Evolutionary conservation across 2,113 vertebrate genomes (phyloP).

Genomic region (Tachuris rubrigastra): DNA sequence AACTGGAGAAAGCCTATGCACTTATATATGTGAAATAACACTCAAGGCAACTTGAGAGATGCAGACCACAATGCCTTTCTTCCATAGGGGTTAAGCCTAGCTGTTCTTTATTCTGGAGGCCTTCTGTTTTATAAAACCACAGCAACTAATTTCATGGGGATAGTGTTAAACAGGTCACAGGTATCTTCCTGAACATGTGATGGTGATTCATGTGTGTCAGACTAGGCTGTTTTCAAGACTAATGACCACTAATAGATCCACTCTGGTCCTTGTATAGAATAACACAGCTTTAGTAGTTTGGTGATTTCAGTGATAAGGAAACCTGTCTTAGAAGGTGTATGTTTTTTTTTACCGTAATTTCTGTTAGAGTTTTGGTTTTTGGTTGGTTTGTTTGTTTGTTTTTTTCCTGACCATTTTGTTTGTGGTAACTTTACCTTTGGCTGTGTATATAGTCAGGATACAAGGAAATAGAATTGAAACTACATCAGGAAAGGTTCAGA

Average conservation of each 20-base stretch:
- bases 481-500: not conserved
- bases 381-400: not conserved
- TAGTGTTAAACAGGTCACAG: not conserved
- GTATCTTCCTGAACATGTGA: not conserved
- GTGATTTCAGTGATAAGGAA: not conserved
- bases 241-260: not conserved
- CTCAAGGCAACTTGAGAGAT: not conserved
- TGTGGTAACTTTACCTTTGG: not conserved
- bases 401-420: not conserved
- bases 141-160: not conserved
- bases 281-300: not conserved
- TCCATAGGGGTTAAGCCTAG: not conserved
- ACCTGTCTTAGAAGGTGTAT: not conserved
- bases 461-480: not conserved
- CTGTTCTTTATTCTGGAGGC: constrained; percentile 1
- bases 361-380: not conserved
- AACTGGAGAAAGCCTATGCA: not conserved
- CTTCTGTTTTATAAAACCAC: not conserved
- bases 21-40: not conserved
- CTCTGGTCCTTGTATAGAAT: not conserved
- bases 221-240: not conserved
- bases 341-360: not conserved
- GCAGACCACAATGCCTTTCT: constrained; percentile 3
- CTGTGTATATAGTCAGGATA: not conserved
- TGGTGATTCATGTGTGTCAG: not conserved